These are phyloP conservation scores for Numenius arquata DNA, from an alignment of 2,113 vertebrate genomes.

Conservation along the genomic window DNA sequence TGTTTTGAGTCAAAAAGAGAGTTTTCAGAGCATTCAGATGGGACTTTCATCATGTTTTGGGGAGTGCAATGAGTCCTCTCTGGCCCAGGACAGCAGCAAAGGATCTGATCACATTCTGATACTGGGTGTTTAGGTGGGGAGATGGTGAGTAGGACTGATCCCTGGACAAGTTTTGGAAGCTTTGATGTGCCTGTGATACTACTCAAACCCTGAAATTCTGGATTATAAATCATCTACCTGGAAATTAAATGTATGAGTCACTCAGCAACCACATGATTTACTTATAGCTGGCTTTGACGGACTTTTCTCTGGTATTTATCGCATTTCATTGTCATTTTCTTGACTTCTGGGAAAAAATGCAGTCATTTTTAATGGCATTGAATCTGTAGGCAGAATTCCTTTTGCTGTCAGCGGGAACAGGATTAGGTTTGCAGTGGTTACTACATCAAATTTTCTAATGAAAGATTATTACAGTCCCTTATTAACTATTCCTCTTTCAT, in stretches of 20 bases:
- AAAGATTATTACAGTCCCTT: conserved; percentile 34
- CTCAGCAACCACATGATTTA: neutral
- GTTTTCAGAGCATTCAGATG: neutral
- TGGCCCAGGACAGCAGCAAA: neutral
- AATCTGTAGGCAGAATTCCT: neutral
- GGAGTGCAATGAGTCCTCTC: neutral
- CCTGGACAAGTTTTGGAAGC: neutral
- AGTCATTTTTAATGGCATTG: neutral
- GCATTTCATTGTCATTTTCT: neutral
- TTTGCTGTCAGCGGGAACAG: neutral
- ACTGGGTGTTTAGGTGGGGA: neutral
- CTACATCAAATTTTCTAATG: conserved; percentile 36
- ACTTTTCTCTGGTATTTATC: neutral
- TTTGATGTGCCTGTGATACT: neutral
- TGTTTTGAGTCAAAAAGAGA: neutral
- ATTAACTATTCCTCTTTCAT: conserved; percentile 39
- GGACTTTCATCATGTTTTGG: neutral
- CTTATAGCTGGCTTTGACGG: neutral
- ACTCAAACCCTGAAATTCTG: neutral
- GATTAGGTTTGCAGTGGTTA: conserved; percentile 25
- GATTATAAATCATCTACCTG: neutral
- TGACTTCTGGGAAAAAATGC: neutral
- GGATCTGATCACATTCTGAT: neutral
- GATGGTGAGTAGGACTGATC: neutral
- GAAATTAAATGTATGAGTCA: neutral